phyloP scores from a whole-genome alignment of 2,888 invertebrate species.

The Papilio protenor region DNA sequence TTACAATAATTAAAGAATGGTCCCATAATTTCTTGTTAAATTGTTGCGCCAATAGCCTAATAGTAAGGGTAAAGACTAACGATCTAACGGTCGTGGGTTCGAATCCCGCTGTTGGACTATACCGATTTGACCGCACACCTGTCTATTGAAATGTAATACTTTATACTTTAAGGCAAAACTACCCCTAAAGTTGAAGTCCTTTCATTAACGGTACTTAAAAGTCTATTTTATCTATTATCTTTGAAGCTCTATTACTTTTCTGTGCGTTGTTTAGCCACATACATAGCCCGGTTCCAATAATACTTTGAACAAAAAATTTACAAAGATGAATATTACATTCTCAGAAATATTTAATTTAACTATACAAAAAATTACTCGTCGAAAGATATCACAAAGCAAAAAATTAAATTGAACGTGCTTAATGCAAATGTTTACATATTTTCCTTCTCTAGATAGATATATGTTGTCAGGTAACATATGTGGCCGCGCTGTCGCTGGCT shows the following conservation, averaged over 20 bases:
- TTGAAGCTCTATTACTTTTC: neutral
- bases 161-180: neutral
- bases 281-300: neutral
- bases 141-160: no score
- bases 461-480: neutral
- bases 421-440: conserved; percentile 4
- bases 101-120: neutral
- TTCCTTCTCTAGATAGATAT: conserved; percentile 7
- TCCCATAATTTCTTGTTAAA: neutral
- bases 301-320: neutral
- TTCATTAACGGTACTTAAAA: neutral
- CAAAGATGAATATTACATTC: neutral
- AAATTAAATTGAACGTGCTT: neutral
- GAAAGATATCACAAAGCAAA: neutral
- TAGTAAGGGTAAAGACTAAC: neutral
- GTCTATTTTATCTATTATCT: neutral
- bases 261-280: neutral
- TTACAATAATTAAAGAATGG: neutral
- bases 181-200: neutral
- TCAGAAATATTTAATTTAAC: neutral
- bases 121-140: no score
- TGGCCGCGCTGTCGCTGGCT: conserved; percentile 34
- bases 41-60: neutral
- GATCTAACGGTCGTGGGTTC: neutral
- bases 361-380: neutral